These are phyloP conservation scores for Dinocampus coccinellae DNA, from an alignment of 2,888 invertebrate genomes.

Conservation along the genomic window DNA sequence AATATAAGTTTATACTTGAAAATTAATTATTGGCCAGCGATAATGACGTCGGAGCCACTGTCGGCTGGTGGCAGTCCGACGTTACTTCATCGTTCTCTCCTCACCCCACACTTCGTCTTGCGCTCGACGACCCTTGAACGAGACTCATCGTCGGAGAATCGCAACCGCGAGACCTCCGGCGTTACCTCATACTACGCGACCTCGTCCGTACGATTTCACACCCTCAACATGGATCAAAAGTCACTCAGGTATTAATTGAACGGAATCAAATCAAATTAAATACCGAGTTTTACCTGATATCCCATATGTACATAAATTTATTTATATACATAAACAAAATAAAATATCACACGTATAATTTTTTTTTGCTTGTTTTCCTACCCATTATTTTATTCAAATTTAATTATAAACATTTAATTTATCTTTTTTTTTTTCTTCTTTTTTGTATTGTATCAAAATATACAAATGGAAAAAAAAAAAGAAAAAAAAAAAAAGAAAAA, in stretches of 20 bases:
- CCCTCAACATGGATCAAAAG: conserved; percentile 61
- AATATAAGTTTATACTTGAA: conserved; percentile 20
- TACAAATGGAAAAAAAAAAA: too few species aligned
- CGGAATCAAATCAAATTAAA: conserved; percentile 4
- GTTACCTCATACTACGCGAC: conserved; percentile 53
- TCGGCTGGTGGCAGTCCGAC: conserved; percentile 63
- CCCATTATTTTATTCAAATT: too few species aligned
- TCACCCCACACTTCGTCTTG: conserved; percentile 57
- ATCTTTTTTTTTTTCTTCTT: too few species aligned
- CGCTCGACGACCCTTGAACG: conserved; percentile 46
- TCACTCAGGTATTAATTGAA: conserved; percentile 51
- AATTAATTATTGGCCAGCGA: conserved; percentile 49
- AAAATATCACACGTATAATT: too few species aligned
- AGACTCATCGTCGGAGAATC: conserved; percentile 42
- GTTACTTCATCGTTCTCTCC: conserved; percentile 60
- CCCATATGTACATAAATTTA: too few species aligned
- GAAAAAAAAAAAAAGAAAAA: too few species aligned
- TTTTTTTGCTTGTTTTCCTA: too few species aligned
- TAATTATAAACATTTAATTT: too few species aligned
- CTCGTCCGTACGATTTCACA: conserved; percentile 58
- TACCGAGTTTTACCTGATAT: conserved; percentile 5
- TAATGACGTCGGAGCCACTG: conserved; percentile 63
- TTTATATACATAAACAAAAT: too few species aligned
- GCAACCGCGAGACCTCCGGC: conserved; percentile 45
- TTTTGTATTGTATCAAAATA: too few species aligned